Conservation (phyloP, 2,888 invertebrate genomes). For the Sisyra nigra region DNA sequence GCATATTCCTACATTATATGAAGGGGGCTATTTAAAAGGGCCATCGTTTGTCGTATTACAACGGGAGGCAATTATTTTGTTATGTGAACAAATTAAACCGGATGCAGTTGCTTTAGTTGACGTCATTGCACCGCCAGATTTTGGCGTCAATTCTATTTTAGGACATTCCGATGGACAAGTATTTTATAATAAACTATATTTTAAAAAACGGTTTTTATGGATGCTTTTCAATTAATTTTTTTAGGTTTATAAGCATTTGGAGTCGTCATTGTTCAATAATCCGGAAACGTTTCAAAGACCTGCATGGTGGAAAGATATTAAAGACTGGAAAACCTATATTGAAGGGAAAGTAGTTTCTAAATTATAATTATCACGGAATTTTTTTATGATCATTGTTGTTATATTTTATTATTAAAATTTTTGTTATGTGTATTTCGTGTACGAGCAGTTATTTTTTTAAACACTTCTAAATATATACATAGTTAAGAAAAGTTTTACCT, state of each 20-base stretch:
- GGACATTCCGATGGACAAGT: constrained; percentile 78
- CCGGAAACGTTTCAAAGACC: constrained; percentile 50
- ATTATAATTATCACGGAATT: no score
- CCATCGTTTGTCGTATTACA: constrained; percentile 38
- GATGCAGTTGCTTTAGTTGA: constrained; percentile 66
- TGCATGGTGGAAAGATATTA: constrained; percentile 60
- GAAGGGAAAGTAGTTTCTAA: no score
- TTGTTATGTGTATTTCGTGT: no score
- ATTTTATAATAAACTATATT: constrained; percentile 11
- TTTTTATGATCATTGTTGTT: no score
- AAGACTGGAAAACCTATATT: no score
- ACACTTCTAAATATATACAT: no score
- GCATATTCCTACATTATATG: constrained; percentile 58
- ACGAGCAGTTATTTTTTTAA: no score
- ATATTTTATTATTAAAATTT: no score
- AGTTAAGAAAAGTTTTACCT: no score
- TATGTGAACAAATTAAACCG: constrained; percentile 46
- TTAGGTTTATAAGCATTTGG: constrained; percentile 59
- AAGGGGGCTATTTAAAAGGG: constrained; percentile 42
- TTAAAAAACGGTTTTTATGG: constrained; percentile 7
- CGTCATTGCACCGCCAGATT: constrained; percentile 75
- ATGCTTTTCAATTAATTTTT: neutral
- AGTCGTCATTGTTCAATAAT: constrained; percentile 42
- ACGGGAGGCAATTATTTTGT: constrained; percentile 45
- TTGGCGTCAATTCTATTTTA: constrained; percentile 69